Percentiles rank a stretch among this genome's conserved stretches.
Evolutionary conservation across 2,113 vertebrate species (phyloP).

Genomic region (Ariopsis seemanni): DNA sequence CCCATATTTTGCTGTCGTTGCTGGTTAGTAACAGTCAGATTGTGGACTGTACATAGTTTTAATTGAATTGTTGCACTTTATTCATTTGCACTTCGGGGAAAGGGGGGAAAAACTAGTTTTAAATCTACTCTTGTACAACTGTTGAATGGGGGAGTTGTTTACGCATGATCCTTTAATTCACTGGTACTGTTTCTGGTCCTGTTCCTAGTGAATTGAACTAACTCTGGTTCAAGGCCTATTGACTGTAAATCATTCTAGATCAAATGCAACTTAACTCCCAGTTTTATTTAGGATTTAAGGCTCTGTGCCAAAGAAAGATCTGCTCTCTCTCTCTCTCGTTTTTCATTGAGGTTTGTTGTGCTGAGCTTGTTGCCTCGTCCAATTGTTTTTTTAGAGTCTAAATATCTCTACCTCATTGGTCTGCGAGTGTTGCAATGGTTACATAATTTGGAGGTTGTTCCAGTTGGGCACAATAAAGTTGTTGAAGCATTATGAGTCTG

Average conservation of each 20-base stretch:
- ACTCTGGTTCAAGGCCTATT: conserved; percentile 63
- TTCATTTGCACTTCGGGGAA: conserved; percentile 91
- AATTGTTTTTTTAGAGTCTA: conserved; percentile 92
- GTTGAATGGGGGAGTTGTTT: conserved; percentile 50
- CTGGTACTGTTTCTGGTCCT: conserved; percentile 48
- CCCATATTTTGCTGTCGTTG: conserved; percentile 14
- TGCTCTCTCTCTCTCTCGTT: conserved; percentile 54
- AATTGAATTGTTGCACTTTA: conserved; percentile 85
- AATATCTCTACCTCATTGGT: conserved; percentile 99
- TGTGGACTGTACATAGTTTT: conserved; percentile 86
- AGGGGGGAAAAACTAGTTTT: conserved; percentile 83
- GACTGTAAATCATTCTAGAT: conserved; percentile 71
- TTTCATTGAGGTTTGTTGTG: conserved; percentile 69
- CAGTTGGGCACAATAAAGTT: conserved; percentile 96
- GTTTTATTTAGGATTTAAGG: conserved; percentile 45
- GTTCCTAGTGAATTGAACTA: conserved; percentile 72
- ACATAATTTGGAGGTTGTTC: conserved; percentile 93
- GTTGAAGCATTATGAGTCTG: conserved; percentile 86
- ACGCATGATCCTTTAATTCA: conserved; percentile 28
- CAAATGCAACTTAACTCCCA: conserved; percentile 63
- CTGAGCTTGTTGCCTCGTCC: conserved; percentile 89
- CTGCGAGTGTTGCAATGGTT: conserved; percentile 85
- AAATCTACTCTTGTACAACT: conserved; percentile 92
- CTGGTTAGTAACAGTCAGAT: conserved; percentile 39
- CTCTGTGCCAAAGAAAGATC: conserved; percentile 61